Conservation (phyloP, 2,797 vertebrate genomes). For the Morus bassanus region DNA sequence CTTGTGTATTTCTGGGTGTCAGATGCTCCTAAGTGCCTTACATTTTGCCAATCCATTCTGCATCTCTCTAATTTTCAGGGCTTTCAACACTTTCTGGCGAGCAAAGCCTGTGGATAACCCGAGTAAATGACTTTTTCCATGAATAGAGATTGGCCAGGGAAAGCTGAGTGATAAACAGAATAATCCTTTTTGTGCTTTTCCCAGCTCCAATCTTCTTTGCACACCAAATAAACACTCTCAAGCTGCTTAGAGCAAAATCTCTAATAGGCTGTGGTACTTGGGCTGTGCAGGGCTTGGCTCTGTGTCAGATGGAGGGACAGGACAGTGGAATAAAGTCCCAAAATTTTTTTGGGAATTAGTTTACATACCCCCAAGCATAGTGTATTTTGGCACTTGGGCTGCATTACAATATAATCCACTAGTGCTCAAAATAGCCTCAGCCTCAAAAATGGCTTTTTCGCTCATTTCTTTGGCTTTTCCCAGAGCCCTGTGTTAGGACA, state of each 20-base stretch:
- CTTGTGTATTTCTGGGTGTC: slow-evolving; percentile 39
- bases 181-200: slow-evolving; percentile 70
- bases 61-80: slow-evolving; percentile 64
- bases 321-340: slow-evolving; percentile 56
- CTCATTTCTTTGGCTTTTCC: slow-evolving; percentile 21
- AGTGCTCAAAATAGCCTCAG: slow-evolving; percentile 53
- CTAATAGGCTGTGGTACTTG: slow-evolving; percentile 58
- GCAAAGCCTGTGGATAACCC: slow-evolving; percentile 66
- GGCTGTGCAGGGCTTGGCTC: slow-evolving; percentile 59
- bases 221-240: slow-evolving; percentile 75
- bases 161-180: slow-evolving; percentile 70
- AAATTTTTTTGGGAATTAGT: slow-evolving; percentile 44
- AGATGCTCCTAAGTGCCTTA: slow-evolving; percentile 56
- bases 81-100: slow-evolving; percentile 54
- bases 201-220: slow-evolving; percentile 71
- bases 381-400: slow-evolving; percentile 61
- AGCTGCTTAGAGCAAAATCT: slow-evolving; percentile 71
- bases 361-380: slow-evolving; percentile 66
- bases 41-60: slow-evolving; percentile 57
- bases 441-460: slow-evolving; percentile 12
- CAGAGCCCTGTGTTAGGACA: neutral
- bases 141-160: slow-evolving; percentile 67
- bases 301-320: slow-evolving; percentile 42
- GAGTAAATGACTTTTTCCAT: slow-evolving; percentile 69
- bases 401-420: slow-evolving; percentile 59